Percentiles rank a stretch among this genome's conserved stretches.
These are phyloP conservation scores for Ramphastos sulfuratus DNA, from an alignment of 2,113 vertebrate genomes.

Conservation along the genomic window DNA sequence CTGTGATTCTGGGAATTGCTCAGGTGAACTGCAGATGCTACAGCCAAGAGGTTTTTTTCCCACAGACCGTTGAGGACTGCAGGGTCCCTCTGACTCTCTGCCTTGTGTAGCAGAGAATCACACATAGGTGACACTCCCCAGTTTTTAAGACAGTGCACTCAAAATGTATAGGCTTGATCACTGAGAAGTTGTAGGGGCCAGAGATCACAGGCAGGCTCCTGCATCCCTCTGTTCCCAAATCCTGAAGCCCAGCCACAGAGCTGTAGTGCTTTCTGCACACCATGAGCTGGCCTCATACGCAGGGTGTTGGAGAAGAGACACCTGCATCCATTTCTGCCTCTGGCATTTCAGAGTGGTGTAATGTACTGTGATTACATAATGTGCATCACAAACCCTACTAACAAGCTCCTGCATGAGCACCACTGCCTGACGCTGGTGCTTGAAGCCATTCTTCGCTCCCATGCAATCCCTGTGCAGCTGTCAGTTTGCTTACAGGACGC, in stretches of 20 bases:
- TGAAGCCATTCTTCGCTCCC: not conserved
- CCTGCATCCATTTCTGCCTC: not conserved
- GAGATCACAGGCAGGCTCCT: not conserved
- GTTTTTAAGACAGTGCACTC: not conserved
- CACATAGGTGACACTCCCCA: not conserved
- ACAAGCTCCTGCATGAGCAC: not conserved
- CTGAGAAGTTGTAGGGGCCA: not conserved
- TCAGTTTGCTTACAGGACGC: not conserved
- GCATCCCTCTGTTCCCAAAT: not conserved
- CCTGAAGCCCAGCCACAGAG: not conserved
- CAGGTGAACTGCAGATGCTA: not conserved
- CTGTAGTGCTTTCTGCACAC: not conserved
- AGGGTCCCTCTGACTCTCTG: not conserved
- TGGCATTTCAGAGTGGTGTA: not conserved
- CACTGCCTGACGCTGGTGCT: not conserved
- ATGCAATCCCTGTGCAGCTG: not conserved
- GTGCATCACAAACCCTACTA: not conserved
- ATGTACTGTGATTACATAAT: not conserved
- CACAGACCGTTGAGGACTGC: not conserved
- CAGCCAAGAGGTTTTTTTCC: too few species aligned
- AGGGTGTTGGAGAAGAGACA: not conserved
- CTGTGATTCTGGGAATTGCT: not conserved
- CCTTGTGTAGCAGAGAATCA: rapidly evolving
- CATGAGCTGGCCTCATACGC: rapidly evolving
- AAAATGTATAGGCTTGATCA: not conserved